phyloP scores from a whole-genome alignment of 2,888 invertebrate genomes.

The Venusia cambrica region DNA sequence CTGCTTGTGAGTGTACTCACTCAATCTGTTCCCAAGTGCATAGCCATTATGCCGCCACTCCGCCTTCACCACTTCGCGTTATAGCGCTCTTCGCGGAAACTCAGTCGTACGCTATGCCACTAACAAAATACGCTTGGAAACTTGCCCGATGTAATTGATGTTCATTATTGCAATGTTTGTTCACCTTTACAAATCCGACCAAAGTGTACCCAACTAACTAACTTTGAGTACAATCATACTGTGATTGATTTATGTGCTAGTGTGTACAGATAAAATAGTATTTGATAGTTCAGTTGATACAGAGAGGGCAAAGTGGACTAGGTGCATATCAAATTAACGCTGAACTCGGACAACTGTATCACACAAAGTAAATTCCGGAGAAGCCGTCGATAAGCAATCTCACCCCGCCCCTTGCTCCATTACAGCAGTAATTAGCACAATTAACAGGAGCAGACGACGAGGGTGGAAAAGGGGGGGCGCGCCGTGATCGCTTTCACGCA shows the following conservation, averaged over 20 bases:
- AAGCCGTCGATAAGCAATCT: slow-evolving; percentile 78
- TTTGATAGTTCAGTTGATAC: slow-evolving; percentile 8
- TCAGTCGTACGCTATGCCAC: slow-evolving; percentile 40
- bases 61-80: slow-evolving; percentile 38
- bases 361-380: slow-evolving; percentile 66
- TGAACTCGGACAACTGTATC: slow-evolving; percentile 51
- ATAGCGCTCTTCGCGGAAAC: slow-evolving; percentile 50
- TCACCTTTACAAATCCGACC: slow-evolving; percentile 38
- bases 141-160: slow-evolving; percentile 61
- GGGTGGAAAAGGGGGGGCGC: slow-evolving; percentile 37
- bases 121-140: slow-evolving; percentile 57
- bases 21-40: slow-evolving; percentile 42
- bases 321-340: slow-evolving; percentile 51
- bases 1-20: slow-evolving; percentile 22
- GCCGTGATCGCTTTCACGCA: slow-evolving; percentile 75
- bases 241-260: neutral
- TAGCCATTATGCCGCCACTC: slow-evolving; percentile 46
- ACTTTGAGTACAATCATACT: slow-evolving; percentile 1
- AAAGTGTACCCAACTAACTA: slow-evolving; percentile 6
- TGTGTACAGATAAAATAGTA: neutral
- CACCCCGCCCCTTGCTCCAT: slow-evolving; percentile 73
- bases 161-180: slow-evolving; percentile 55
- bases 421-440: slow-evolving; percentile 82
- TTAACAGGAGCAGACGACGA: slow-evolving; percentile 66
- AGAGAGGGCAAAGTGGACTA: slow-evolving; percentile 34